Evolutionary conservation across 1,140 invertebrate species (phyloP), one percentile per base, ranked within the genome.

Genomic region (Oreohelix idahoensis): DNA sequence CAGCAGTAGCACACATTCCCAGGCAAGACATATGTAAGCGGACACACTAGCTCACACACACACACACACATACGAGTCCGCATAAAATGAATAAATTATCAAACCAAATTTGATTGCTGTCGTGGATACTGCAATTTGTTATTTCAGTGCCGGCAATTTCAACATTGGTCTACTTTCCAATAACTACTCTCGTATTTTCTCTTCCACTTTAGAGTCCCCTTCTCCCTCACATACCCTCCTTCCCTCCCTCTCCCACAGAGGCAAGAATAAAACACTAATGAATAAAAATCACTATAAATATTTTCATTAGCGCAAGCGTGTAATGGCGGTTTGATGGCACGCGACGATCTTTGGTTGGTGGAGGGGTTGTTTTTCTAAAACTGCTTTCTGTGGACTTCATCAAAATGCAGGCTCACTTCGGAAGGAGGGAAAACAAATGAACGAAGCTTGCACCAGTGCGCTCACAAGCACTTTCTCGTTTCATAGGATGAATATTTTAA

Each of bases 41-140:
- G 42, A 45, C 42, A 45, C 42, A 45, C 42, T n/a, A n/a, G 20
- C 53, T 23, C 53, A 58, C 53, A 58, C 53, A 23, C 53, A 58
- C 53, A 58, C 23, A 58, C 53, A 58, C 53, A 15, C 53, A 58
- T 10, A 58, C 53, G 26, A 2, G 8, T 58, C 23, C 23, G 26
- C 53, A 49, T 20, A 58, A 58, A 58, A 58, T 58, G 63, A 66
- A 66, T 66, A 66, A 66, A 66, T 66, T 66, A 66, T 8, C n/a
- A 29, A 29, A 29, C n/a, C 29, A 29, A 32, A 32, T 8, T 32
- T 32, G n/a, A 11, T 8, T 32, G 10, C 29, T 23, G 4, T 11
- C 32, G 23, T 32, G 5, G n/a, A 29, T 66, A 32, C 63, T 66
- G 29, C 29, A 66, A n/a, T 32, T 8, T 32, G 63, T 66, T 66